These are phyloP conservation scores for Sminthurinus aureus DNA, from an alignment of 2,888 invertebrate genomes.

Conservation along the genomic window DNA sequence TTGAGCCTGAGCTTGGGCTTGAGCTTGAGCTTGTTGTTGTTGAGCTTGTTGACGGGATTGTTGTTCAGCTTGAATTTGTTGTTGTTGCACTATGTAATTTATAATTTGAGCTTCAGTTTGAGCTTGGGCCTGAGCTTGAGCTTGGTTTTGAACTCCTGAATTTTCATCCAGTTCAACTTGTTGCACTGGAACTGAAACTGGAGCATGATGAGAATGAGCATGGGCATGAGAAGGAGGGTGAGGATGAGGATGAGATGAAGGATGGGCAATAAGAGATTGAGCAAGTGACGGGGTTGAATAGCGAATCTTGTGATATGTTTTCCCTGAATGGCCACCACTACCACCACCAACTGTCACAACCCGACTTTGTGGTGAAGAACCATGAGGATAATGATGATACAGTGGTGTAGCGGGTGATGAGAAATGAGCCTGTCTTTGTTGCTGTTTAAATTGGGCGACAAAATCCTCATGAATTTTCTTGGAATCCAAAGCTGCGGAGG, in stretches of 20 bases:
- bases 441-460: neutral
- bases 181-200: neutral
- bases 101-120: neutral
- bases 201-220: neutral
- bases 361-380: neutral
- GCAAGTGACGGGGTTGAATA: no score
- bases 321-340: no score
- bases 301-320: no score
- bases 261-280: neutral
- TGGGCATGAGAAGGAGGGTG: neutral
- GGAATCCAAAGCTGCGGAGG: neutral
- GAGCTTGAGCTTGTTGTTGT: neutral
- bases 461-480: constrained; percentile 11
- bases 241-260: neutral
- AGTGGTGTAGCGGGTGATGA: neutral
- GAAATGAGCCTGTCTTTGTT: neutral
- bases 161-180: neutral
- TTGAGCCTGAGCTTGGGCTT: neutral
- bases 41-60: neutral
- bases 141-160: neutral
- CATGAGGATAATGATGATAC: neutral
- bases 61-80: neutral
- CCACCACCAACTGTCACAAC: neutral
- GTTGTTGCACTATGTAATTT: neutral
- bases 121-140: neutral